These are phyloP conservation scores for Malthinus flaveolus DNA, from an alignment of 2,888 invertebrate genomes.

Conservation along the genomic window DNA sequence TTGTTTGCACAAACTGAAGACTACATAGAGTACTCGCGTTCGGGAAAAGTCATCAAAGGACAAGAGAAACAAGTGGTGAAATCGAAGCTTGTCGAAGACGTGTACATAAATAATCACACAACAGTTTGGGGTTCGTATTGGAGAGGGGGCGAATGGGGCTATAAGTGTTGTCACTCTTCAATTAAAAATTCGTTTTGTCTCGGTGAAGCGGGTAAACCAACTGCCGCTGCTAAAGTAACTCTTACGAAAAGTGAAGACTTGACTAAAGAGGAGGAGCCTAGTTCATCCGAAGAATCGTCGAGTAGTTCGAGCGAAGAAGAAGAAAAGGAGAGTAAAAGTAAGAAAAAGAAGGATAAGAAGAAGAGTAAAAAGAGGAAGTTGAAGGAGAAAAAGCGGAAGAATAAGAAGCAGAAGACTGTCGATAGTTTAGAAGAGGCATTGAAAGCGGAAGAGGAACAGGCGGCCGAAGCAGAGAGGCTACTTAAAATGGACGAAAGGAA, in stretches of 20 bases:
- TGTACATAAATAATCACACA: conserved; percentile 89
- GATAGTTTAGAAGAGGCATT: conserved; percentile 68
- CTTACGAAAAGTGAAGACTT: background rate
- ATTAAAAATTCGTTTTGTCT: conserved; percentile 89
- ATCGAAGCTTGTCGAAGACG: conserved; percentile 93
- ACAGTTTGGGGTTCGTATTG: conserved; percentile 97
- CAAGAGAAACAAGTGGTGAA: conserved; percentile 84
- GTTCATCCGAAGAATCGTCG: conserved; percentile 26
- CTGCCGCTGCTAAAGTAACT: conserved; percentile 36
- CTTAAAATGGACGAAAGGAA: conserved; percentile 84
- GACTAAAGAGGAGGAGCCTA: conserved; percentile 12
- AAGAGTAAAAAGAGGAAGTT: conserved; percentile 55
- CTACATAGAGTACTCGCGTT: conserved; percentile 93
- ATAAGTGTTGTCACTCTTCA: conserved; percentile 91
- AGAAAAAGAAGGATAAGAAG: conserved; percentile 32
- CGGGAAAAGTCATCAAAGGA: conserved; percentile 85
- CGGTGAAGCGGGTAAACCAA: conserved; percentile 68
- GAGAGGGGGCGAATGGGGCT: conserved; percentile 93
- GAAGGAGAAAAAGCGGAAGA: conserved; percentile 50
- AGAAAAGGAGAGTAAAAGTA: conserved; percentile 22
- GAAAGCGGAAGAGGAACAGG: conserved; percentile 64
- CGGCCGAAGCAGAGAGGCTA: conserved; percentile 65
- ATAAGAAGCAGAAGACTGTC: conserved; percentile 51
- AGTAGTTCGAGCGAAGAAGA: conserved; percentile 34
- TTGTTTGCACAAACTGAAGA: conserved; percentile 93